These are phyloP conservation scores for Diplosoma virens DNA, from an alignment of 23 tunicate genomes.

Conservation along the genomic window DNA sequence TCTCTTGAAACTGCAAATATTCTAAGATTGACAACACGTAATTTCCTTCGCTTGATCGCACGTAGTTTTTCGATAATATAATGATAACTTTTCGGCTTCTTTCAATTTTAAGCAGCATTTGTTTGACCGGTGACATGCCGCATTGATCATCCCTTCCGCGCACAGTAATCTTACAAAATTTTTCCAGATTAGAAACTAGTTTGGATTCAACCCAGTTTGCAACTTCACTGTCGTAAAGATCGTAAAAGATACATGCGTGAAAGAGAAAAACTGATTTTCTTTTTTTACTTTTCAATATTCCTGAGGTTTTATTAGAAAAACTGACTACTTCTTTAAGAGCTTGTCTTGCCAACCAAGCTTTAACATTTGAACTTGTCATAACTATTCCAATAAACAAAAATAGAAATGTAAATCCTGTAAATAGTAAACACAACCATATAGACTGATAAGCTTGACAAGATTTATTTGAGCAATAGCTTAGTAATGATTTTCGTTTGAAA, in stretches of 20 bases:
- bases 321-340: not conserved
- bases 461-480: not conserved
- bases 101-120: not conserved
- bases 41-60: not conserved
- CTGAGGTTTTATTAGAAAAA: too few relatives aligned
- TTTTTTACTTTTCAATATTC: too few relatives aligned
- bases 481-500: not conserved
- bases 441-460: not conserved
- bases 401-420: not conserved
- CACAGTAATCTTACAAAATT: not conserved
- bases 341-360: not conserved
- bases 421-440: not conserved
- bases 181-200: not conserved
- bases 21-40: not conserved
- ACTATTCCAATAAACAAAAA: not conserved
- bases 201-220: not conserved
- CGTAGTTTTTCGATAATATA: not conserved
- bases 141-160: conserved; percentile 3
- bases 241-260: not conserved
- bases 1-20: too few relatives aligned
- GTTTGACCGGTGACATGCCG: not conserved
- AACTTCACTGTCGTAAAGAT: not conserved
- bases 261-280: not conserved
- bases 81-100: not conserved
- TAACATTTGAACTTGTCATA: not conserved